Percentiles rank a stretch among this genome's conserved stretches.
Evolutionary conservation across 1,140 invertebrate genomes (phyloP).

Genomic region (Bradynema listronoti): DNA sequence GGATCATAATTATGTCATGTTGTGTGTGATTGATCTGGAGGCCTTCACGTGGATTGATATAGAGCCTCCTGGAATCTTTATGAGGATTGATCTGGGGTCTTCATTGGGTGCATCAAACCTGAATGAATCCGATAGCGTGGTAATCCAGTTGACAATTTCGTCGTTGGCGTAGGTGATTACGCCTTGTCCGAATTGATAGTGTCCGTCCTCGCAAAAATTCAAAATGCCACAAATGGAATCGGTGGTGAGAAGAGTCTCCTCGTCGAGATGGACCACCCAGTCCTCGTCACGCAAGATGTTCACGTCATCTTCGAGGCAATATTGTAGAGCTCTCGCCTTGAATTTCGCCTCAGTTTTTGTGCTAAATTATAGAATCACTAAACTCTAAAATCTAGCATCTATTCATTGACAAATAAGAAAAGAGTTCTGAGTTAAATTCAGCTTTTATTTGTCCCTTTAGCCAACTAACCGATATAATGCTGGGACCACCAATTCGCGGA

Average conservation of each 20-base stretch:
- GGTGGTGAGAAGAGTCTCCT: conserved; percentile 88
- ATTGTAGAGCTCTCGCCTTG: conserved; percentile 88
- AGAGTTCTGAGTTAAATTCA: neutral
- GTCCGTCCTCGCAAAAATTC: conserved; percentile 88
- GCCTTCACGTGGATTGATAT: too few relatives aligned
- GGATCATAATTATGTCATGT: too few relatives aligned
- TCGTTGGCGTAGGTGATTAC: conserved; percentile 93
- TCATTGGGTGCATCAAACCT: conserved; percentile 59
- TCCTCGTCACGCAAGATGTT: conserved; percentile 68
- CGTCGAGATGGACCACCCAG: conserved; percentile 95
- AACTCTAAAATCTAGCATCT: neutral
- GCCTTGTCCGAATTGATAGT: conserved; percentile 92
- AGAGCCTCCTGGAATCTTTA: too few relatives aligned
- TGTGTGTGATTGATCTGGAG: too few relatives aligned
- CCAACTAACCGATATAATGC: conserved; percentile 30
- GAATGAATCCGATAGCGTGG: conserved; percentile 89
- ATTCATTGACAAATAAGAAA: conserved; percentile 20
- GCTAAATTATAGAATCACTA: conserved; percentile 49
- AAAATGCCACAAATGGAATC: conserved; percentile 78
- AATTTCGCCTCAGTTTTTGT: conserved; percentile 84
- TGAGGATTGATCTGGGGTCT: neutral
- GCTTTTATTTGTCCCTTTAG: too few relatives aligned
- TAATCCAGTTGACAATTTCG: conserved; percentile 83
- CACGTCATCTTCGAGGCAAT: conserved; percentile 80
- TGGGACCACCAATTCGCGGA: conserved; percentile 52